Conservation (phyloP, 2,113 vertebrate genomes). For the Kobus ellipsiprymnus region DNA sequence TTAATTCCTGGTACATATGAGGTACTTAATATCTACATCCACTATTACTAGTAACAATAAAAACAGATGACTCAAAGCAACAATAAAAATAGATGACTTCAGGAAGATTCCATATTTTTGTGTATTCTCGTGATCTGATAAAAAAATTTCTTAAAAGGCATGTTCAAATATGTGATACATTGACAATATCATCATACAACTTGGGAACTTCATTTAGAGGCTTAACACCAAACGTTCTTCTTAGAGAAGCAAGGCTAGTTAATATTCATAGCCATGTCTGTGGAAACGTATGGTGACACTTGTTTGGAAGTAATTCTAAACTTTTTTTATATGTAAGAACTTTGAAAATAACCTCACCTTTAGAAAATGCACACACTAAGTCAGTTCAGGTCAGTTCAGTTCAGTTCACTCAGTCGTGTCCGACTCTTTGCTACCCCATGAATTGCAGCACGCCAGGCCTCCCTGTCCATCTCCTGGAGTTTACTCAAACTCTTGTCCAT, state of each 20-base stretch:
- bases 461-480: too few species aligned
- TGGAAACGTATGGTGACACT: not conserved
- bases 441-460: too few species aligned
- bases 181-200: not conserved
- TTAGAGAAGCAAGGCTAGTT: not conserved
- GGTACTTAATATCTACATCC: not conserved
- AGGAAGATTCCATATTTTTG: not conserved
- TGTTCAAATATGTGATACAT: not conserved
- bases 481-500: too few species aligned
- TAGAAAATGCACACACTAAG: not conserved
- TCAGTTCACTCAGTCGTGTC: too few species aligned
- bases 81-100: not conserved
- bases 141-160: not conserved
- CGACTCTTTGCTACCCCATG: too few species aligned
- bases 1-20: not conserved
- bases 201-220: not conserved
- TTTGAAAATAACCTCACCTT: not conserved
- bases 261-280: not conserved
- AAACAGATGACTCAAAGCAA: not conserved
- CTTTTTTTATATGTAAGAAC: not conserved
- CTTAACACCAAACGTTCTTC: not conserved
- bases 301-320: not conserved
- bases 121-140: not conserved
- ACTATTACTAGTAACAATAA: not conserved
- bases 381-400: not conserved